Percentiles rank a stretch among this genome's conserved stretches.
Conservation (phyloP, 2,797 vertebrate genomes). For the Benthosema pterotum region DNA sequence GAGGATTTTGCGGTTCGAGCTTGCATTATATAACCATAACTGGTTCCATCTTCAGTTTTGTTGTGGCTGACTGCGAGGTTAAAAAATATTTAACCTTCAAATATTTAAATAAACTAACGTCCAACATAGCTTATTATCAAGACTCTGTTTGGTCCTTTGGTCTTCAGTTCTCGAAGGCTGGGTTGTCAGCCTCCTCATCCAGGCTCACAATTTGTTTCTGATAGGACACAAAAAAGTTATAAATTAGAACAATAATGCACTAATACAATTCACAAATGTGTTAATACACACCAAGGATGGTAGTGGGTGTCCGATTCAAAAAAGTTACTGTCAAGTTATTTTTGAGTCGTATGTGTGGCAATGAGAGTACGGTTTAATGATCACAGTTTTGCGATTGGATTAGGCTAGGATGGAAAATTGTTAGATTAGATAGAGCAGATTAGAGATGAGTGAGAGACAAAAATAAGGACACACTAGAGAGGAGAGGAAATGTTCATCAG, state of each 20-base stretch:
- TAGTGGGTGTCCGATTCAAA: no score
- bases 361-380: no score
- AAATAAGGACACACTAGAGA: not conserved
- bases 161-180: conserved; percentile 61
- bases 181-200: conserved; percentile 84
- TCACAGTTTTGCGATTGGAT: not conserved
- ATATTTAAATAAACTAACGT: conserved; percentile 15
- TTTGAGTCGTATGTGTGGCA: no score
- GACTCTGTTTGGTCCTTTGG: conserved; percentile 21
- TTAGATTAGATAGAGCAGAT: not conserved
- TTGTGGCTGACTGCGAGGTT: conserved; percentile 58
- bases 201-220: conserved; percentile 88
- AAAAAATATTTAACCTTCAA: conserved; percentile 14
- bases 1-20: conserved; percentile 51
- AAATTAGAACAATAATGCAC: conserved; percentile 17
- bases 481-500: not conserved
- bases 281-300: not conserved
- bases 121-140: conserved; percentile 42
- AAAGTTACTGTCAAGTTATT: no score
- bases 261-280: no score
- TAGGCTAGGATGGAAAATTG: not conserved
- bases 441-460: not conserved
- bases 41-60: conserved; percentile 46
- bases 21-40: conserved; percentile 9
- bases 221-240: conserved; percentile 25